phyloP scores from a whole-genome alignment of 2,797 vertebrate species.

The Phoxinus dragarum region DNA sequence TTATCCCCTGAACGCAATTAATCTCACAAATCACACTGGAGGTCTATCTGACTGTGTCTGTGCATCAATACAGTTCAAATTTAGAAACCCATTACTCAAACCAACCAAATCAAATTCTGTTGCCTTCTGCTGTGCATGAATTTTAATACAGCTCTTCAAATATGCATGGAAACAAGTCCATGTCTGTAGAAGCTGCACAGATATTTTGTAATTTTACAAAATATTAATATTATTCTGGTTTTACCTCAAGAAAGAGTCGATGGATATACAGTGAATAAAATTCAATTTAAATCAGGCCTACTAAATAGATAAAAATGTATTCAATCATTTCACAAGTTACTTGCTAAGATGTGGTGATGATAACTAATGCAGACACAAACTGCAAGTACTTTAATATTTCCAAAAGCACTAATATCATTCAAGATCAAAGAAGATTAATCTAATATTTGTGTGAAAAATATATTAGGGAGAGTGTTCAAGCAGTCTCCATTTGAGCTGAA shows the following conservation, averaged over 20 bases:
- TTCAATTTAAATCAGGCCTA: not conserved
- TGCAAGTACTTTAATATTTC: constrained; percentile 13
- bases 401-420: constrained; percentile 8
- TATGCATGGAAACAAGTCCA: constrained; percentile 57
- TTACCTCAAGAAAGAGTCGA: constrained; percentile 52
- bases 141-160: constrained; percentile 71
- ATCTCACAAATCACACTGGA: constrained; percentile 22
- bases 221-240: constrained; percentile 36
- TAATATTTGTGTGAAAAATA: constrained; percentile 25
- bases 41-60: constrained; percentile 42
- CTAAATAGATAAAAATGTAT: not conserved
- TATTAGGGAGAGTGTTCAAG: constrained; percentile 9
- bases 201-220: constrained; percentile 18
- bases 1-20: constrained; percentile 25
- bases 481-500: constrained; percentile 7
- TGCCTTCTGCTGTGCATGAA: constrained; percentile 72
- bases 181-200: constrained; percentile 22
- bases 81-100: constrained; percentile 67
- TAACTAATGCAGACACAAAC: constrained; percentile 16
- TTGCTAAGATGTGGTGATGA: not conserved
- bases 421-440: constrained; percentile 23
- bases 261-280: not conserved
- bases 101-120: constrained; percentile 59
- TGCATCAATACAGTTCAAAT: constrained; percentile 49
- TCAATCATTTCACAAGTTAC: not conserved